Base-by-base conservation (phyloP, 1,140 invertebrate species). In the Neodiprion fabricii region DNA sequence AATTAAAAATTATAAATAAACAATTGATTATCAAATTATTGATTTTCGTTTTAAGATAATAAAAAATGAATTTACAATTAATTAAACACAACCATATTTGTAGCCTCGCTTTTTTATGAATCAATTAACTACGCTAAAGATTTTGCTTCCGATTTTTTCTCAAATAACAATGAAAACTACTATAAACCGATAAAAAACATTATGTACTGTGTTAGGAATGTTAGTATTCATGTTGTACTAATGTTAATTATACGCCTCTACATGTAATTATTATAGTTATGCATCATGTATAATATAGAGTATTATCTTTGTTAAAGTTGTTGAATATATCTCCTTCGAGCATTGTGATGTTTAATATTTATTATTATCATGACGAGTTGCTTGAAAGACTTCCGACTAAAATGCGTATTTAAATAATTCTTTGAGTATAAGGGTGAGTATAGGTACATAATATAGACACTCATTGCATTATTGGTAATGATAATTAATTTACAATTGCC, bases 201-300 rank as follows among this genome's bases (percentile, higher is more conserved):
- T 61, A 61, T 61, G n/a, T 17, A 14, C n/a, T 40, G 28, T 61
- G 53, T 61, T 61, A 61, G 53, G 53, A 61, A 61, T 61, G 53
- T 61, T 61, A 61, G 53, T 61, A 61, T 61, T 12, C n/a, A 61
- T 61, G n/a, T 61, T 61, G 28, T 40, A 61, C 5, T 61, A 61
- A 40, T 17, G 53, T 61, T 61, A 61, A 61, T 61, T 61, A 61
- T 61, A 61, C 53, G 53, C 53, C 53, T 61, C 53, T 61, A 61
- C 53, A 61, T 14, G 11, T 14, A 61, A 8, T 61, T 61, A 17
- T 61, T 61, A 61, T 61, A 61, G 9, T 9, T 61, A 61, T 61
- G n/a, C 11, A 17, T 61, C 28, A 14, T 61, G 53, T 61, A 61
- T 61, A 61, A 61, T 61, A 61, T 61, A 61, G 53, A 61, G 53